Evolutionary conservation across 2,888 invertebrate genomes (phyloP), one percentile per base, ranked within the genome.

Genomic region (Neoaliturus tenellus): DNA sequence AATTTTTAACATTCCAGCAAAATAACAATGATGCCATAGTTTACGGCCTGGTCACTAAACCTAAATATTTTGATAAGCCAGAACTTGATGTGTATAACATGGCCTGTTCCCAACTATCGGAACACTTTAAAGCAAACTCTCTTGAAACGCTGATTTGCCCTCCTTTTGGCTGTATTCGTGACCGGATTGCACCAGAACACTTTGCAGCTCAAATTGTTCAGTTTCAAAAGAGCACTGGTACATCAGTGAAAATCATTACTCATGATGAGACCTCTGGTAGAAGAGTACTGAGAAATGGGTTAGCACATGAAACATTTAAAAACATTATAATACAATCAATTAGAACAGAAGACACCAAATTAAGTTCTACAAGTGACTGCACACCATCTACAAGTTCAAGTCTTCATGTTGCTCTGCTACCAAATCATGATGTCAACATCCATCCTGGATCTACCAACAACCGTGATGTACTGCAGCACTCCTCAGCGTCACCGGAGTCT

Each of bases 151-250:
- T 33, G 10, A 71, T 39, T 41, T 71, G 71, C 20, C 20, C 71
- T 35, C 71, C 41, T 8, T n/a, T 71, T 71, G 71, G 71, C 20
- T 71, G 71, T 25, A 23, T 71, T 8, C 71, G 71, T 4, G 71
- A 71, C 17, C 39, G 71, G 0, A 39, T 71, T n/a, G 17, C 39
- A 39, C 71, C 25, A 41, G 5, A 71, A 10, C 35, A 71, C 14
- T 71, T 71, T 71, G 39, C 71, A 71, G 39, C 41, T 20, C 39
- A 71, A 39, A 71, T 71, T 6, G 71, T 71, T 4, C 35, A 39
- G 31, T 71, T 71, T 17, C 71, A 71, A 71, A n/a, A 4, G 23
- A 35, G 10, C 5, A 71, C 71, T 20, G 71, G 71, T 39, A 39
- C 71, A 10, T 71, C 20, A 20, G 20, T 71, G 20, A 71, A 71